Percentiles rank a stretch among this genome's conserved stretches.
Conservation (phyloP, 92 coral and sea anemone species). For the Phenganax stokvisi region DNA sequence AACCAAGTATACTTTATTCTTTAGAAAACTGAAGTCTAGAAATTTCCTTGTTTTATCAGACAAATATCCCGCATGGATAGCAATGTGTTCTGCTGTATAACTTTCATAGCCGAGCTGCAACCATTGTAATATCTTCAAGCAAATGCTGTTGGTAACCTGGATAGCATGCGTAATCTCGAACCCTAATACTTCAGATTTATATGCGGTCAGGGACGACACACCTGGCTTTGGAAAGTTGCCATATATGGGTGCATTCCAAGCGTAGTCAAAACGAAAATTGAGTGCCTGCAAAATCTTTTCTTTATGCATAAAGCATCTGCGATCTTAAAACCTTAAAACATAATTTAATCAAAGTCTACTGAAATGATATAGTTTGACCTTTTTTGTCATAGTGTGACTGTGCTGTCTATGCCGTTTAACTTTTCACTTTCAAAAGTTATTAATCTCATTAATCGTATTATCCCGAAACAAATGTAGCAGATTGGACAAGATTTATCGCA, state of each 20-base stretch:
- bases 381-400: conserved; percentile 14
- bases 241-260: no score
- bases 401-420: neutral
- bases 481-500: neutral
- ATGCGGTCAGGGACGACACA: no score
- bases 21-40: neutral
- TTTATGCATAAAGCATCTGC: neutral
- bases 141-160: neutral
- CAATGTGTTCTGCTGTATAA: neutral
- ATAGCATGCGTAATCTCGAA: neutral
- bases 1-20: neutral
- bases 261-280: no score
- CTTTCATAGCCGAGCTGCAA: neutral
- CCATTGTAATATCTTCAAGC: neutral
- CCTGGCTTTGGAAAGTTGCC: no score
- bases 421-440: neutral
- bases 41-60: neutral
- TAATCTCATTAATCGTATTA: conserved; percentile 28
- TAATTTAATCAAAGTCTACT: neutral
- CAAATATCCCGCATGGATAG: conserved; percentile 5
- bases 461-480: conserved; percentile 2
- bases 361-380: conserved; percentile 6
- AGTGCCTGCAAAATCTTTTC: no score
- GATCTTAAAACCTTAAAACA: neutral
- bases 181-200: no score